A percentile compares a stretch with the other conserved stretches of the same genome.
Evolutionary conservation across 2,113 vertebrate species (phyloP).

Genomic region (Cynopterus brachyotis): DNA sequence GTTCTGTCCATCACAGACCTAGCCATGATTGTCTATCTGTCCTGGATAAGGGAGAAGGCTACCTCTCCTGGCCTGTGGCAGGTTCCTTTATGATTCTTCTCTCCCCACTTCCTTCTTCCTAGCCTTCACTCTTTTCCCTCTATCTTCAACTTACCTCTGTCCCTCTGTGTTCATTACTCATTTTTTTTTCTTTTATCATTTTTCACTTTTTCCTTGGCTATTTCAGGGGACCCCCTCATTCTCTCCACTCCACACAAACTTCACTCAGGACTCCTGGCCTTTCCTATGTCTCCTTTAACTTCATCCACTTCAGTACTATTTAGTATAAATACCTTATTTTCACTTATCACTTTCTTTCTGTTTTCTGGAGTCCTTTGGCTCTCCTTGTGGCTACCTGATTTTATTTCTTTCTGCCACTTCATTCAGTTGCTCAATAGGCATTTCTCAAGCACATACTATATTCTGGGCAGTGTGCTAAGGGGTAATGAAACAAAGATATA

Average conservation of each 20-base stretch:
- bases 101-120: background rate
- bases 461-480: background rate
- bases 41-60: background rate
- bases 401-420: background rate
- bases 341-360: background rate
- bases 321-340: background rate
- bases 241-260: background rate
- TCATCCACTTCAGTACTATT: background rate
- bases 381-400: background rate
- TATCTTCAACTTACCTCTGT: background rate
- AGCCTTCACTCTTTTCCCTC: background rate
- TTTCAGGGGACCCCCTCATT: background rate
- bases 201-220: background rate
- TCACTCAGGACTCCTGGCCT: background rate
- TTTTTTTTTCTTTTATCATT: background rate
- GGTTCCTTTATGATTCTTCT: too few species aligned
- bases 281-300: background rate
- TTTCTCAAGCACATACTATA: background rate
- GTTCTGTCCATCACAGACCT: background rate
- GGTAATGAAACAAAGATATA: background rate
- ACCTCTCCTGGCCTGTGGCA: background rate
- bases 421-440: background rate
- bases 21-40: background rate
- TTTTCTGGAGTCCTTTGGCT: background rate
- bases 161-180: fast-evolving